Evolutionary conservation across 2,888 invertebrate genomes (phyloP), one percentile per base, ranked within the genome.

Genomic region (Agonopterix heracliana): DNA sequence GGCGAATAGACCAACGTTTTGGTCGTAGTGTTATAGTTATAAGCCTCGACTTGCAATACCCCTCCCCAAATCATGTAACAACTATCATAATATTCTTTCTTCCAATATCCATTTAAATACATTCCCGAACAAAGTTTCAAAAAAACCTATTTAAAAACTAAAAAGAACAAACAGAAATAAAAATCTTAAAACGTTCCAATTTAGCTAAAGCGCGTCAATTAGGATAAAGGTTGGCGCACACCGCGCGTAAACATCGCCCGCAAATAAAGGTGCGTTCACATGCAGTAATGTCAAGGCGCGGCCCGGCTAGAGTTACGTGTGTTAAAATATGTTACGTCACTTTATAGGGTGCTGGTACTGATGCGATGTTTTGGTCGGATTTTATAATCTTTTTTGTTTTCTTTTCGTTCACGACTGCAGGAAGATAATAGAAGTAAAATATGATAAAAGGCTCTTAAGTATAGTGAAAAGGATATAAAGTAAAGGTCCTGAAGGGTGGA

Each of bases 171-270:
- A 38, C 9, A 9, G n/a, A 38, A 38, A 38, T n/a, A 38, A 45
- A 43, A 41, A 41, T 51, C 38, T 51, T 41, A 48, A 49, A 54
- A 52, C 54, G 54, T 54, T 59, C 59, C 63, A 71, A 68, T 68
- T 61, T 57, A 58, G 57, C 59, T 64, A 65, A 68, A 62, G 55
- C 60, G 60, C 60, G 62, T 69, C 75, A 74, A 79, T 78, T 79
- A 79, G 66, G 56, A 57, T 71, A 76, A 75, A 67, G 75, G 68
- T 57, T 57, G 49, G 59, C 54, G 61, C 68, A 62, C 69, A 76
- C 67, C 49, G 54, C 55, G 60, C 53, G 63, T 63, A 72, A 74
- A 78, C 71, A 74, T 42, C 45, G 59, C 41, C 41, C 12, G 55
- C 66, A 75, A 76, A 77, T 71, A 79, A 66, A 64, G 77, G 77